A percentile compares a stretch with the other conserved stretches of the same genome.
Conservation (phyloP, 2,797 vertebrate species). For the Tapirus indicus region DNA sequence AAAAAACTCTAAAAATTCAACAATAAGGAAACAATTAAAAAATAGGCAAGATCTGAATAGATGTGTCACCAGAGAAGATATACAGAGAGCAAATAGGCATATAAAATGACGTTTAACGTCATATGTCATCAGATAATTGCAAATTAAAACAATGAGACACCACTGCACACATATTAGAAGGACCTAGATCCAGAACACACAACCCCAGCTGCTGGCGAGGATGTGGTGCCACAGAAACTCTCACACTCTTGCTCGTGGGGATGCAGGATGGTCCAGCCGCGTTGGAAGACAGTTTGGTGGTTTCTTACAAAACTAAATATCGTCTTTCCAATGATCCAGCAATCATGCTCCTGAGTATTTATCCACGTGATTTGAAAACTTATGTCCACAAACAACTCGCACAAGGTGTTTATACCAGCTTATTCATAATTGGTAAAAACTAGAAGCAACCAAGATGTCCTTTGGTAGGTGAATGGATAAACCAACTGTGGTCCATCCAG, state of each 20-base stretch:
- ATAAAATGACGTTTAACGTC: no score
- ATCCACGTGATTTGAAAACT: neutral
- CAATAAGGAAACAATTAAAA: neutral
- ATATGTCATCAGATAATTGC: neutral
- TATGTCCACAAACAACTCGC: neutral
- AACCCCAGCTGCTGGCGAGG: fast-evolving
- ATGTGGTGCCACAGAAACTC: no score
- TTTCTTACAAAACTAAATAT: neutral
- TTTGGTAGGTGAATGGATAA: neutral
- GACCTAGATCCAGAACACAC: fast-evolving
- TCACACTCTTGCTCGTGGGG: neutral
- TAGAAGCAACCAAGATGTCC: neutral
- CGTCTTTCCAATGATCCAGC: no score
- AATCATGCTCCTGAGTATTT: no score
- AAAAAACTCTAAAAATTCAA: neutral
- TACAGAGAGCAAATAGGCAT: fast-evolving
- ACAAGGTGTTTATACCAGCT: neutral
- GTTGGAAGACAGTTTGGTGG: fast-evolving
- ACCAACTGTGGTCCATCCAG: fast-evolving
- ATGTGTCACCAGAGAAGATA: neutral
- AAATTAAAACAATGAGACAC: neutral
- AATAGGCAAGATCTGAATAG: fast-evolving
- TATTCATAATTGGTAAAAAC: no score
- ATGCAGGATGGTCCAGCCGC: fast-evolving
- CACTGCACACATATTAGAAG: fast-evolving